Conservation (phyloP, 1,140 invertebrate genomes). For the Luehdorfia chinensis region DNA sequence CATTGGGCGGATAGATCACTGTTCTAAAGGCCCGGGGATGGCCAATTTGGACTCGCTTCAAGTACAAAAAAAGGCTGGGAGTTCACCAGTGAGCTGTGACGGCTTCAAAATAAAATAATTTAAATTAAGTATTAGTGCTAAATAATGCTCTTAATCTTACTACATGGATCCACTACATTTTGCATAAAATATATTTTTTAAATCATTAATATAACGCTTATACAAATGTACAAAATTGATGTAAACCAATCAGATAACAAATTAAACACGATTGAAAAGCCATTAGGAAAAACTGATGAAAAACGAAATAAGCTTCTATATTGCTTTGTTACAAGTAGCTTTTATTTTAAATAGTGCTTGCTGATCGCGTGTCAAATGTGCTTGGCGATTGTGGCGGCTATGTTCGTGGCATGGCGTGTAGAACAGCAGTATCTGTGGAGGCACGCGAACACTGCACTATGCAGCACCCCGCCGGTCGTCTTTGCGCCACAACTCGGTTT, state of each 20-base stretch:
- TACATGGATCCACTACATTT: too few relatives aligned
- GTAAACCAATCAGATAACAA: too few relatives aligned
- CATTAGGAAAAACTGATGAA: neutral
- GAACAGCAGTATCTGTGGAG: neutral
- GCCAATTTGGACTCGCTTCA: too few relatives aligned
- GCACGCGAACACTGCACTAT: conserved; percentile 9
- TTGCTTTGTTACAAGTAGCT: conserved; percentile 30
- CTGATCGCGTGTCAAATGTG: conserved; percentile 36
- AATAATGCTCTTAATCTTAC: too few relatives aligned
- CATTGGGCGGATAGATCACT: too few relatives aligned
- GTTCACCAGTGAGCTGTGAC: neutral
- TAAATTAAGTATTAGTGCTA: too few relatives aligned
- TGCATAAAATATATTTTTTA: too few relatives aligned
- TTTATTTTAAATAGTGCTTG: conserved; percentile 25
- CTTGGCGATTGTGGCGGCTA: conserved; percentile 4
- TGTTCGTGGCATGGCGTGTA: conserved; percentile 2
- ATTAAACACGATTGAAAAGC: neutral
- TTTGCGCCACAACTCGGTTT: conserved; percentile 7
- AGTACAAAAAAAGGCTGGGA: too few relatives aligned
- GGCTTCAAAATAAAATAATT: too few relatives aligned
- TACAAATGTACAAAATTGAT: too few relatives aligned
- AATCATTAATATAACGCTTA: too few relatives aligned
- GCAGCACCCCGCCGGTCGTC: neutral
- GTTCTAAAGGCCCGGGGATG: too few relatives aligned
- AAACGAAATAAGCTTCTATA: conserved; percentile 25